phyloP scores from a whole-genome alignment of 2,797 vertebrate genomes.

The Acrossocheilus fasciatus region DNA sequence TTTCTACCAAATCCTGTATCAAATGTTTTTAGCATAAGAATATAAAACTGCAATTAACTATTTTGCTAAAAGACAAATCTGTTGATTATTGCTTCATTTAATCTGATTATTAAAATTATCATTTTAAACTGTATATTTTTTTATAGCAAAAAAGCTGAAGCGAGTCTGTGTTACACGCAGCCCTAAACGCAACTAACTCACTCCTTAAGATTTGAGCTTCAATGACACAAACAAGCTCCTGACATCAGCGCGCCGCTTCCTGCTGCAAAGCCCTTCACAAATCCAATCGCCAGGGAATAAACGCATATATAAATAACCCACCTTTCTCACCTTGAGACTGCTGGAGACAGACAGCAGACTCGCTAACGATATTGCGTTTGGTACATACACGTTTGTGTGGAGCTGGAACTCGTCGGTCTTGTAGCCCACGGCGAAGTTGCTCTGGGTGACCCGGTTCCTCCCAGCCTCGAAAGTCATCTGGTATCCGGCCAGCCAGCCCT shows the following conservation, averaged over 20 bases:
- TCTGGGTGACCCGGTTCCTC: constrained; percentile 93
- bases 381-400: constrained; percentile 96
- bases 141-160: background rate
- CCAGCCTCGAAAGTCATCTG: constrained; percentile 95
- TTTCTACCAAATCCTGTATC: background rate
- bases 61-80: background rate
- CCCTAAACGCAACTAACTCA: background rate
- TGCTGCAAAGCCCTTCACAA: constrained; percentile 60
- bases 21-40: background rate
- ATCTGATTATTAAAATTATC: background rate
- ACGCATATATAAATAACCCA: constrained; percentile 68
- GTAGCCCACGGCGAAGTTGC: constrained; percentile 97
- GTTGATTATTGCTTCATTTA: too few relatives aligned
- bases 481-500: constrained; percentile 97
- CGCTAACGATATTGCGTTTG: background rate
- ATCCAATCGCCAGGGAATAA: constrained; percentile 69
- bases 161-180: background rate
- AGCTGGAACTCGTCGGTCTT: constrained; percentile 98
- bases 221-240: constrained; percentile 13
- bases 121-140: too few relatives aligned
- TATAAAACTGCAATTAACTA: background rate
- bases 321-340: constrained; percentile 36
- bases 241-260: constrained; percentile 50
- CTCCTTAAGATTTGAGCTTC: constrained; percentile 32
- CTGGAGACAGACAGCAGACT: constrained; percentile 27